Base-by-base conservation (phyloP, 2,113 vertebrate species). In the Rhagologus leucostigma region DNA sequence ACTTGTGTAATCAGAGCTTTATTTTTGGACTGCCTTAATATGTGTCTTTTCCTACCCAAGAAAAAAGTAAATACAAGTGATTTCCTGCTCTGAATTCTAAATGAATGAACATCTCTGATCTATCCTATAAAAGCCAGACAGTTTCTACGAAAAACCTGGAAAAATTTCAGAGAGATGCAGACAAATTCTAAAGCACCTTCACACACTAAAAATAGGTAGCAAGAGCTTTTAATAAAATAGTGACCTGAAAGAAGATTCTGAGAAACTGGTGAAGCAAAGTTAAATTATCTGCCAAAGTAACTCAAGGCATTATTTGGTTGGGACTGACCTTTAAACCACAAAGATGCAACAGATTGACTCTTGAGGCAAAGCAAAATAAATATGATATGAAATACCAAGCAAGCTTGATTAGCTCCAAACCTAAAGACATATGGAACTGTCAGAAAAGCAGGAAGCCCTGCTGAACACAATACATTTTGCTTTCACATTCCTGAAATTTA, bases 351-450 rank as follows among this genome's bases (percentile, higher is more conserved):
- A 64, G 53, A 87, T 9, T 21, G 77, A 68, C 50, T 82, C 79
- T 63, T 46, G 29, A 87, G 84, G 87, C 83, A 95, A 87, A 92
- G 65, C 29, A 87, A 87, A 92, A 89, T 26, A 84, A 85, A 87
- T 71, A 91, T 5, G 30, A 56, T 56, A 91, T 60, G 74, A 94
- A 94, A 94, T 35, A 91, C 3, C 2, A 33, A 89, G 70, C 64
- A 91, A 93, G 84, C 39, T 37, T 94, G 84, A 91, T 89, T 87
- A 93, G 39, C 68, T 87, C 57, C 55, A 87, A 91, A 96, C 29
- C 37, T 60, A 87, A 84, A 62, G 89, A 94, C 94, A 93, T 91
- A 92, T 33, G 87, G 69, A 95, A 91, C 57, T 84, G 77, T 71
- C 89, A 95, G 52, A 75, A 92, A 88, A 78, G 35, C 37, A 70